A percentile compares a stretch with the other conserved stretches of the same genome.
Evolutionary conservation across 2,888 invertebrate species (phyloP).

Genomic region (Nymphalis c-album): DNA sequence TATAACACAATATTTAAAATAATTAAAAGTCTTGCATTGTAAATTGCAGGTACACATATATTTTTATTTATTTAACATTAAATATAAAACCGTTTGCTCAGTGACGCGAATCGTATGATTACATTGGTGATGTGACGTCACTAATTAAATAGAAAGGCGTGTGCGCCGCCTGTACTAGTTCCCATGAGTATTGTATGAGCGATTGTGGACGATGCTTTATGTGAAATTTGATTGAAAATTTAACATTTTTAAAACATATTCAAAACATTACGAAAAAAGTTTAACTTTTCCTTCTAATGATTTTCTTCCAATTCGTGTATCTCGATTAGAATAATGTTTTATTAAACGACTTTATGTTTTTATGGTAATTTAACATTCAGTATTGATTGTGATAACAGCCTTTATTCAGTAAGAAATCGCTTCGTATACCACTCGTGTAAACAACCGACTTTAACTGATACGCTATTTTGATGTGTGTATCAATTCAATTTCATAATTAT

Average conservation of each 20-base stretch:
- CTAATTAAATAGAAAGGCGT: conserved; percentile 39
- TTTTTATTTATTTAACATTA: neutral
- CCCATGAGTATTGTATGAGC: conserved; percentile 26
- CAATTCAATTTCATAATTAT: no score
- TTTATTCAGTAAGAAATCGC: no score
- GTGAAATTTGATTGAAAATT: neutral
- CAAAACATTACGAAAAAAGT: neutral
- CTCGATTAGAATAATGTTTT: no score
- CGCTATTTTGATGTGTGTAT: no score
- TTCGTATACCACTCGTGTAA: no score
- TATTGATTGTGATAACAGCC: no score
- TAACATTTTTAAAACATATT: neutral
- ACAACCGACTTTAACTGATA: no score
- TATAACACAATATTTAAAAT: no score
- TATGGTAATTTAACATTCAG: no score
- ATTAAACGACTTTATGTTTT: no score
- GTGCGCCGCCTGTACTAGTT: conserved; percentile 34
- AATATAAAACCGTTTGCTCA: conserved; percentile 25
- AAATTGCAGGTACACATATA: neutral
- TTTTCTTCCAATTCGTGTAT: no score
- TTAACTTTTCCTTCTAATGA: neutral
- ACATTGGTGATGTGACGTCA: conserved; percentile 33
- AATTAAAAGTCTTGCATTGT: no score
- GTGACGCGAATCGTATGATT: conserved; percentile 23
- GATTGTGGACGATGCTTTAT: conserved; percentile 6